Evolutionary conservation across 2,113 vertebrate species (phyloP).

Genomic region (Engystomops pustulosus): DNA sequence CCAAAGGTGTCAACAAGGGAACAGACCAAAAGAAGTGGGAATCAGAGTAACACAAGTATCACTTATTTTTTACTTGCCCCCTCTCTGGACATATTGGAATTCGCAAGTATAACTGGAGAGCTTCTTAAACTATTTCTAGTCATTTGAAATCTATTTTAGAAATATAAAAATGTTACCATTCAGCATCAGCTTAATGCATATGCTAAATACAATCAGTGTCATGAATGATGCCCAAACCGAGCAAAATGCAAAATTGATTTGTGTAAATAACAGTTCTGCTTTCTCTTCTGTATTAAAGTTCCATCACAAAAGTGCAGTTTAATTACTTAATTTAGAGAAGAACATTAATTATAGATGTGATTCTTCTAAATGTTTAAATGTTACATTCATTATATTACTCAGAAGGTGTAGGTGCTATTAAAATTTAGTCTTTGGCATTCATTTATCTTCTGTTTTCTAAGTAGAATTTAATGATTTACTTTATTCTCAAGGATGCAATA

Average conservation of each 20-base stretch:
- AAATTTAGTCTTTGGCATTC: background rate
- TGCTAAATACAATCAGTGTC: no score
- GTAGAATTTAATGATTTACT: conserved; percentile 1
- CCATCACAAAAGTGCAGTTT: conserved; percentile 8
- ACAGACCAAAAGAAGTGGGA: no score
- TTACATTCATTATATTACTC: conserved; percentile 8
- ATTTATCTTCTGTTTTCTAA: background rate
- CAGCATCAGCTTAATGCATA: no score
- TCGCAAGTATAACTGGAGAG: no score
- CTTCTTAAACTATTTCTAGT: no score
- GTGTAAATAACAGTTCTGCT: background rate
- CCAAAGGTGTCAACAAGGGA: no score
- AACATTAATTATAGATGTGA: conserved; percentile 30
- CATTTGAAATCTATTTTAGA: no score
- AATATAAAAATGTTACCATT: no score
- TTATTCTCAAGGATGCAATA: background rate
- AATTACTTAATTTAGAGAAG: conserved; percentile 20
- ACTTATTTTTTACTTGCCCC: no score
- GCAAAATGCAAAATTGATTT: background rate
- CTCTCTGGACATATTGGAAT: no score
- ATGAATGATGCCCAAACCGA: background rate
- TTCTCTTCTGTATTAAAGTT: conserved; percentile 19
- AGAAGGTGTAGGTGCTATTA: background rate
- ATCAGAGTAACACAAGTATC: no score
- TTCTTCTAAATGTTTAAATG: background rate